These are phyloP conservation scores for Drosophila murphyi DNA, from an alignment of 1,140 invertebrate species.

Conservation along the genomic window DNA sequence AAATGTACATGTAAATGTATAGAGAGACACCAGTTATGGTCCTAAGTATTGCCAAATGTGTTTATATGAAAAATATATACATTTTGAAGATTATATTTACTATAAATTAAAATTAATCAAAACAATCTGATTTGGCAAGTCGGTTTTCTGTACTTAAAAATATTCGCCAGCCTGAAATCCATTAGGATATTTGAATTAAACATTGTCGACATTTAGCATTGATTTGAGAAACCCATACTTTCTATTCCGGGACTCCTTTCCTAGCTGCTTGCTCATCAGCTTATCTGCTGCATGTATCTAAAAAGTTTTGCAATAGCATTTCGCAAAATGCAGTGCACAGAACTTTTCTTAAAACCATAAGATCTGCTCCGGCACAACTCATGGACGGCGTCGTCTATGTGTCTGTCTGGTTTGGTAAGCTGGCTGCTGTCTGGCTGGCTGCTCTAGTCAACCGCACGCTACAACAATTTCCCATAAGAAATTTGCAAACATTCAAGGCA, in stretches of 20 bases:
- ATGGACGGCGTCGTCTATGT: slow-evolving; percentile 63
- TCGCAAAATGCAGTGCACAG: slow-evolving; percentile 55
- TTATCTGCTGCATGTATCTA: slow-evolving; percentile 77
- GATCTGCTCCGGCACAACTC: slow-evolving; percentile 39
- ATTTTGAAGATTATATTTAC: too few relatives aligned
- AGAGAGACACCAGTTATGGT: too few relatives aligned
- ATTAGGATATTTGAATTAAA: slow-evolving; percentile 42
- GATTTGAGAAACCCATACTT: slow-evolving; percentile 40
- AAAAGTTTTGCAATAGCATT: slow-evolving; percentile 80
- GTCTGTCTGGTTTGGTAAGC: background rate
- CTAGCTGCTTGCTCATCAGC: slow-evolving; percentile 45
- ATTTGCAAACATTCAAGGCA: slow-evolving; percentile 81
- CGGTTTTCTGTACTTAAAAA: slow-evolving; percentile 2
- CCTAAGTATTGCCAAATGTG: too few relatives aligned
- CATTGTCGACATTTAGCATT: slow-evolving; percentile 34
- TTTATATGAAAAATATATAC: too few relatives aligned
- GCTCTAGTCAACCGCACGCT: slow-evolving; percentile 69
- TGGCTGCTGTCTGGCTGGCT: slow-evolving; percentile 13
- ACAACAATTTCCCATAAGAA: slow-evolving; percentile 75
- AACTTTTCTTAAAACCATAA: slow-evolving; percentile 63
- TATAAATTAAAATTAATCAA: background rate
- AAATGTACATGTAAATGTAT: too few relatives aligned
- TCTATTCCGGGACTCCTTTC: background rate
- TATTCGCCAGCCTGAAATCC: background rate
- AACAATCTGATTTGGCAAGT: slow-evolving; percentile 4